Base-by-base conservation (phyloP, 2,888 invertebrate genomes). In the Netelia melanura region DNA sequence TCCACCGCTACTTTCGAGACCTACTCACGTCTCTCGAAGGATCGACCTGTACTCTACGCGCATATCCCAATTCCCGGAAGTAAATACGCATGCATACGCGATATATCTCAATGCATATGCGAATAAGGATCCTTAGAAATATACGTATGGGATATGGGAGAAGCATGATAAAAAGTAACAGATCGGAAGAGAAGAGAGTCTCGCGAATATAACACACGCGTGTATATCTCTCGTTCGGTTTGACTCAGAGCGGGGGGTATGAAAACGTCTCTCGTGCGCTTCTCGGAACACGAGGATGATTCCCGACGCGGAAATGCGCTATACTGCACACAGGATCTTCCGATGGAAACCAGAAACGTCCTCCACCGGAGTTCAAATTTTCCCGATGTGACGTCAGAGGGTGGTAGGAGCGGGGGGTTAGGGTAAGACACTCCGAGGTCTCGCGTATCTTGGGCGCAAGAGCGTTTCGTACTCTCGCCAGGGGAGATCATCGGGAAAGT, bases 401-500 rank as follows among this genome's bases (percentile, higher is more conserved):
- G 17, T 17, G 17, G 17, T 17, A 17, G n/a, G 23, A 23, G 21
- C 1, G 58, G 9, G 58, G 17, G 17, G 1, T 3, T 17, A 9
- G 9, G 23, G 68, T 21, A 23, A 23, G 68, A 25, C 21, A 21
- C 23, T 68, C 77, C n/a, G 17, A 62, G 62, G 62, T 54, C 71
- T 54, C 71, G 38, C 62, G 54, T 80, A 65, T 61, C 23, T 43
- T 10, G 72, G 38, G 72, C 17, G 72, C 44, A 43, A 58, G 58
- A 58, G 58, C 58, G 17, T 58, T 58, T 17, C 44, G 58, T 72
- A 43, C 64, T 64, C 71, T 65, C 79, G 72, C 43, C 56, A 30
- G 64, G 71, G 64, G 79, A 21, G 58, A 80, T 80, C 79, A 72
- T 72, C 64, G 79, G 44, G 44, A 62, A 64, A 30, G 70, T 30